Evolutionary conservation across 1,140 invertebrate genomes (phyloP).

Genomic region (Luehdorfia chinensis): DNA sequence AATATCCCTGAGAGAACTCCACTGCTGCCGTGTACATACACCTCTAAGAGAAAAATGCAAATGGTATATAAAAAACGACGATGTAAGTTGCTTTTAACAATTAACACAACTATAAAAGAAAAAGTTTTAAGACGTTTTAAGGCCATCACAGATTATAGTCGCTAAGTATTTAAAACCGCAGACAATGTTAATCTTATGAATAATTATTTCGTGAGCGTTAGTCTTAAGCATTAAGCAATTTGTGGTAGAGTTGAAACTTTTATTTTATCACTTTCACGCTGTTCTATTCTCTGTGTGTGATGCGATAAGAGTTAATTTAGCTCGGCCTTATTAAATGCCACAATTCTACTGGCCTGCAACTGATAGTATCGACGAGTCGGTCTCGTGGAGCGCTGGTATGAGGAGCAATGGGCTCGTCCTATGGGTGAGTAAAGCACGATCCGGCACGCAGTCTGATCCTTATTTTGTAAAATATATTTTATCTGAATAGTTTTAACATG

Average conservation of each 20-base stretch:
- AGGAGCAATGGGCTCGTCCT: conserved; percentile 37
- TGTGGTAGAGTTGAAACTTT: conserved; percentile 28
- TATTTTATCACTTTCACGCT: conserved; percentile 15
- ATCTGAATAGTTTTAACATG: background rate
- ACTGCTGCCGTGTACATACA: too few species aligned
- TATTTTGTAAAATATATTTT: conserved; percentile 1
- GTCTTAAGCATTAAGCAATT: conserved; percentile 23
- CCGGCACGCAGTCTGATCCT: conserved; percentile 20
- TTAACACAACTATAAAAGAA: background rate
- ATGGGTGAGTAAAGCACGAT: conserved; percentile 34
- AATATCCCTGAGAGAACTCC: too few species aligned
- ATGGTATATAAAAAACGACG: too few species aligned
- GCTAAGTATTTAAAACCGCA: conserved; percentile 17
- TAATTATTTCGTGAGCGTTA: conserved; percentile 35
- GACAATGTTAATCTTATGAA: conserved; percentile 30
- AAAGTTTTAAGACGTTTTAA: background rate
- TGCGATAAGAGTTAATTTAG: conserved; percentile 16
- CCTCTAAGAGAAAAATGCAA: too few species aligned
- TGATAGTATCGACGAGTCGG: conserved; percentile 40
- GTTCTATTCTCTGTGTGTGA: conserved; percentile 1
- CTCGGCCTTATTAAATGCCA: conserved; percentile 8
- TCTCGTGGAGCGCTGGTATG: conserved; percentile 29
- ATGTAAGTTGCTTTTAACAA: background rate
- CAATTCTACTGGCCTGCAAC: conserved; percentile 32
- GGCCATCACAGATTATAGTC: conserved; percentile 1